These are phyloP conservation scores for Illadopsis cleaveri DNA, from an alignment of 2,113 vertebrate species.

Conservation along the genomic window DNA sequence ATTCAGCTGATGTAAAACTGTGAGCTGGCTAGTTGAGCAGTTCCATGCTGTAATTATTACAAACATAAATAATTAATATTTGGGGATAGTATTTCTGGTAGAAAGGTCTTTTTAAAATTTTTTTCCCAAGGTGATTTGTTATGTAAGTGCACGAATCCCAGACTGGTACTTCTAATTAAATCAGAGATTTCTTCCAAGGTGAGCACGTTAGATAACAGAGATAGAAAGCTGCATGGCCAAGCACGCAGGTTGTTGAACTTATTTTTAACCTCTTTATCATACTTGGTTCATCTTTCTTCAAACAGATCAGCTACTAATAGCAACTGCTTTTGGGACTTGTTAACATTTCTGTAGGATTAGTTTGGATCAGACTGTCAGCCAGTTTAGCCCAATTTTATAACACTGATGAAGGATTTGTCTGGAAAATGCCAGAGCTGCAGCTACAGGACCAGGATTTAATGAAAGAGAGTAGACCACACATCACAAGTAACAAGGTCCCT, in stretches of 20 bases:
- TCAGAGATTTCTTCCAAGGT: background rate
- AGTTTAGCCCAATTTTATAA: background rate
- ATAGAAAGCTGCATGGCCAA: background rate
- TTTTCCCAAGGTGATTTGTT: conserved; percentile 21
- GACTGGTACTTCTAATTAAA: conserved; percentile 16
- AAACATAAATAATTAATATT: background rate
- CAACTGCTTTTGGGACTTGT: background rate
- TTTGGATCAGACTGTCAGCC: background rate
- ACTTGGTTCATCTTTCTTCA: background rate
- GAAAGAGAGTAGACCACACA: background rate
- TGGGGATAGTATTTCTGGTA: background rate
- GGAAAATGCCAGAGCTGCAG: background rate
- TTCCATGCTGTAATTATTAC: background rate
- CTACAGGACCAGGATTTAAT: background rate
- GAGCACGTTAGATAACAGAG: background rate
- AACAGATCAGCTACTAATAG: conserved; percentile 15
- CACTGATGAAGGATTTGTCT: background rate
- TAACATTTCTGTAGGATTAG: background rate
- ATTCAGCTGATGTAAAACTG: background rate
- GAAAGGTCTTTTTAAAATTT: background rate
- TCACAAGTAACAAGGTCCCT: background rate
- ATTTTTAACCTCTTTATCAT: conserved; percentile 13
- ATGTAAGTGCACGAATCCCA: background rate
- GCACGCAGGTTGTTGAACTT: background rate
- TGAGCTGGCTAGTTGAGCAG: background rate